Conservation (phyloP, 2,797 vertebrate species). For the Galago senegalensis region DNA sequence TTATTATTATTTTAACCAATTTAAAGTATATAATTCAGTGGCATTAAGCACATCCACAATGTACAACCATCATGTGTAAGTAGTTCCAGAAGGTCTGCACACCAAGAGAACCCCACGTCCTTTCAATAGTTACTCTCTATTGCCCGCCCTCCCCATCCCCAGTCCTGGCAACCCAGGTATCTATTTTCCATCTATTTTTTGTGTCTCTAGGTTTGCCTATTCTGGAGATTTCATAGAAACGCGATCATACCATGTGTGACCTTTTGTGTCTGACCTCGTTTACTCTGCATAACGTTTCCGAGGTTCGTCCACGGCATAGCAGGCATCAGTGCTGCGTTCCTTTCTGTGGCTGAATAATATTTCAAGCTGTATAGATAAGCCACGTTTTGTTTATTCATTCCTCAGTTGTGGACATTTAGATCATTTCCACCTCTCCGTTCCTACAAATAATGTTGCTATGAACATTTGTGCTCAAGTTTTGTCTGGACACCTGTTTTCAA, state of each 20-base stretch:
- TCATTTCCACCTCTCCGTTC: not conserved
- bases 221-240: not conserved
- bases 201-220: not conserved
- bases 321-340: not conserved
- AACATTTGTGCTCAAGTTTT: not conserved
- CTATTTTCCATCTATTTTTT: not conserved
- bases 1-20: not conserved
- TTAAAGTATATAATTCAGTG: not conserved
- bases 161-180: not conserved
- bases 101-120: not conserved
- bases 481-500: not conserved
- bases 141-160: accelerated
- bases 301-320: accelerated
- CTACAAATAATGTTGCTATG: not conserved
- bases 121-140: not conserved
- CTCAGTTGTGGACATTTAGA: not conserved
- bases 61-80: not conserved
- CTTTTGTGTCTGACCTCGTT: not conserved
- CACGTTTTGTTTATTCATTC: not conserved
- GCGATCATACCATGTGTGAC: not conserved
- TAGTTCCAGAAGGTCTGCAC: not conserved
- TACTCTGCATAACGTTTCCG: not conserved
- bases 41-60: not conserved
- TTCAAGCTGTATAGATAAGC: not conserved
- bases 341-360: not conserved